Conservation (phyloP, 2,888 invertebrate species). For the Germaria angustata region DNA sequence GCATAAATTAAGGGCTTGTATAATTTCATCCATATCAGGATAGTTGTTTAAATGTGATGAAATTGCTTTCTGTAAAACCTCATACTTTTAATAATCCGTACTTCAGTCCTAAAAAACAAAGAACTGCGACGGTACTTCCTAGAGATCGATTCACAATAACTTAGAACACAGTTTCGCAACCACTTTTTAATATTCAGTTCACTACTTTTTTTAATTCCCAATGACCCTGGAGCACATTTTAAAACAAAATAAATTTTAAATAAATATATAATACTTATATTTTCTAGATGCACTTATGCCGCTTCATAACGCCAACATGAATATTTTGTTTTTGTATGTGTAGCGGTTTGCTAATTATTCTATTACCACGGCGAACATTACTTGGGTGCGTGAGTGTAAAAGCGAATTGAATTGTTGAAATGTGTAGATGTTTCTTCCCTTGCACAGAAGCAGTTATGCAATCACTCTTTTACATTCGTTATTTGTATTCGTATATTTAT, state of each 20-base stretch:
- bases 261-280: neutral
- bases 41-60: too few species aligned
- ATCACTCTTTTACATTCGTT: neutral
- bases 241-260: neutral
- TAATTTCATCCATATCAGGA: too few species aligned
- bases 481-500: neutral
- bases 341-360: neutral
- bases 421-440: neutral
- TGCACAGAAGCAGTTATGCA: neutral
- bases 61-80: too few species aligned
- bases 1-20: too few species aligned
- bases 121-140: too few species aligned
- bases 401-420: conserved; percentile 54
- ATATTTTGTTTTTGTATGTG: too few species aligned
- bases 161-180: too few species aligned
- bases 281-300: neutral
- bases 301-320: too few species aligned
- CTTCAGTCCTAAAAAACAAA: too few species aligned
- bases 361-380: conserved; percentile 22
- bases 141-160: too few species aligned
- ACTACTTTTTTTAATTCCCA: neutral
- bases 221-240: neutral
- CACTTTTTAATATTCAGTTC: neutral
- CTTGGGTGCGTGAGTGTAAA: conserved; percentile 45
- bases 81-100: too few species aligned